A percentile compares a stretch with the other conserved stretches of the same genome.
phyloP scores from a whole-genome alignment of 2,113 vertebrate species.

The Sylvilagus bachmani region DNA sequence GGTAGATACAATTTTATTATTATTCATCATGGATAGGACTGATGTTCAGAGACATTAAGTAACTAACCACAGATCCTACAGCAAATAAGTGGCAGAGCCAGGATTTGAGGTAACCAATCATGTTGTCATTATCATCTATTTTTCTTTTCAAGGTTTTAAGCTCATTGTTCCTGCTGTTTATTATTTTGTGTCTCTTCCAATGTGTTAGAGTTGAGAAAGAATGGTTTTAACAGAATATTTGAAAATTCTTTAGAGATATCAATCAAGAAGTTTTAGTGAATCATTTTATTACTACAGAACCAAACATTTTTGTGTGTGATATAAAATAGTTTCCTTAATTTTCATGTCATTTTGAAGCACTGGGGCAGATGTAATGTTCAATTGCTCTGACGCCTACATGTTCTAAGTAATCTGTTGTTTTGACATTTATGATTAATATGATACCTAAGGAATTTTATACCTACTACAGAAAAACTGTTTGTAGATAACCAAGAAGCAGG shows the following conservation, averaged over 20 bases:
- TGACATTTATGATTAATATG: slow-evolving; percentile 24
- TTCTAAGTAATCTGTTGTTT: neutral
- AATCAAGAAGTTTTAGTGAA: slow-evolving; percentile 16
- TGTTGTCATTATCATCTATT: neutral
- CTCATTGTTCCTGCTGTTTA: neutral
- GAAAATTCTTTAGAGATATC: neutral
- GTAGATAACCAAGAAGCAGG: neutral
- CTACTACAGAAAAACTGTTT: neutral
- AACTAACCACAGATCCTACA: neutral
- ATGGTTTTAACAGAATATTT: neutral
- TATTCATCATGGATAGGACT: neutral
- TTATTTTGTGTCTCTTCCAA: neutral
- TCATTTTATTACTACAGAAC: neutral
- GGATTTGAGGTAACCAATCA: neutral
- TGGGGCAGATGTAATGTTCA: neutral
- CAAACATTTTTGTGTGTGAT: neutral
- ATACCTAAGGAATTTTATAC: neutral
- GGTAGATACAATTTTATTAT: neutral
- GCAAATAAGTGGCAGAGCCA: neutral
- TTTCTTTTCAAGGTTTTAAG: slow-evolving; percentile 3
- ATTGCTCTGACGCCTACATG: neutral
- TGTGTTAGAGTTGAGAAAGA: neutral
- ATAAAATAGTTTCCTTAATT: slow-evolving; percentile 43
- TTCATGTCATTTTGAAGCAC: slow-evolving; percentile 15
- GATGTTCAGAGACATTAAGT: neutral